Base-by-base conservation (phyloP, 2,113 vertebrate species). In the human region DNA sequence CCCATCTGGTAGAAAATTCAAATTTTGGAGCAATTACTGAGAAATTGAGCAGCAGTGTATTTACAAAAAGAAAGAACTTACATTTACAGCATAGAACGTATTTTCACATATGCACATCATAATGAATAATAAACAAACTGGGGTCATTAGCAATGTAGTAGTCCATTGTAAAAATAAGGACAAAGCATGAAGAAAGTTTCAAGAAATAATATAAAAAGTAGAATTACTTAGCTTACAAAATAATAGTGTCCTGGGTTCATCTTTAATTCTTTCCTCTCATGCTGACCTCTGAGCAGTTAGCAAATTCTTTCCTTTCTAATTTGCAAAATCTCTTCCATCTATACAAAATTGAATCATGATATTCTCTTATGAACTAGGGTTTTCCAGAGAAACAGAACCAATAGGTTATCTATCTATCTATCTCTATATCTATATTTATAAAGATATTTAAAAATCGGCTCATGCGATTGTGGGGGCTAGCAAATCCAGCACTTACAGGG, bases 161-260 rank as follows among this genome's bases (percentile, higher is more conserved):
- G 38, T 8, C 52, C 35, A 43, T 70, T 64, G 23, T 78, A 75
- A 76, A 92, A 79, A 40, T 80, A 89, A 94, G 27, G 9, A 68
- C 5, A 81, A 32, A 38, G 1, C 8, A 73, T 13, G 66, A 17
- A 72, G 32, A 52, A 90, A 57, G 6, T 68, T 84, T 90, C 22
- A 76, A 80, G 40, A 95, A 94, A 87, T 80, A 66, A 97, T 38
- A 66, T 66, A 95, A 64, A n/a, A 43, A 83, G 57, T n/a, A 92
- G 27, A 50, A 52, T 38, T 90, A 45, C 79, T 93, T 96, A 83
- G 61, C 52, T 52, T 48, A 89, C 2, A 93, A 86, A 91, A 83
- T 86, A 89, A 66, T 93, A 80, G 30, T 61, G 57, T 6, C 14
- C 9, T 27, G 5, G 3, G 1, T 64, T 72, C 43, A 84, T 22